phyloP scores from a whole-genome alignment of 2,797 vertebrate genomes.

The Pipistrellus nathusii region DNA sequence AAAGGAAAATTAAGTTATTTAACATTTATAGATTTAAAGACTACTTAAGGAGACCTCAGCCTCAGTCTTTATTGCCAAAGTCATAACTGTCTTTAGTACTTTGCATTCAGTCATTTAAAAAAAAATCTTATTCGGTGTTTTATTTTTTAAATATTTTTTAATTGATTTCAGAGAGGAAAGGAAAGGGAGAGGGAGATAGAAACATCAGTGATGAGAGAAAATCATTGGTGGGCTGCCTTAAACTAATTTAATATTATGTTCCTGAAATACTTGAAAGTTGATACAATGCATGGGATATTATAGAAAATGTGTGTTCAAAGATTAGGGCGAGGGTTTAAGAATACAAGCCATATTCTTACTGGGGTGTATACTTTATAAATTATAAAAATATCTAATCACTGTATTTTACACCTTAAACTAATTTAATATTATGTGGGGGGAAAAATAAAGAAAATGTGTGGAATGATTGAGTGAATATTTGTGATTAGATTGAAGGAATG shows the following conservation, averaged over 20 bases:
- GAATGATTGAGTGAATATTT: not conserved
- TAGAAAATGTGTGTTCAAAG: not conserved
- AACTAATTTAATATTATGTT: not conserved
- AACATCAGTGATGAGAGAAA: no score
- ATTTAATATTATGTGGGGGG: no score
- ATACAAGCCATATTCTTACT: no score
- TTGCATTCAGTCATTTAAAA: slow-evolving; percentile 14
- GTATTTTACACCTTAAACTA: no score
- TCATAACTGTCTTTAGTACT: not conserved
- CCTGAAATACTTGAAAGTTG: not conserved
- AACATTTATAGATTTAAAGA: not conserved
- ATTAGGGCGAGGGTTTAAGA: no score
- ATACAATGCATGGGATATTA: not conserved
- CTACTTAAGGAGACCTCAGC: not conserved
- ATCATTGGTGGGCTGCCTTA: no score
- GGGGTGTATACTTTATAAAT: no score
- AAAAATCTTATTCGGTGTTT: no score
- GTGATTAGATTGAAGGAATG: not conserved
- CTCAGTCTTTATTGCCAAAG: not conserved
- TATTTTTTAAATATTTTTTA: no score
- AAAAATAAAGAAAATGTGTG: not conserved
- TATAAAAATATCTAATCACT: no score
- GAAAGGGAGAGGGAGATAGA: no score
- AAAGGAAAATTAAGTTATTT: slow-evolving; percentile 3
- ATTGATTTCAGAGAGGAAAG: no score